Evolutionary conservation across 2,888 invertebrate species (phyloP).

Genomic region (Nomada fucata): DNA sequence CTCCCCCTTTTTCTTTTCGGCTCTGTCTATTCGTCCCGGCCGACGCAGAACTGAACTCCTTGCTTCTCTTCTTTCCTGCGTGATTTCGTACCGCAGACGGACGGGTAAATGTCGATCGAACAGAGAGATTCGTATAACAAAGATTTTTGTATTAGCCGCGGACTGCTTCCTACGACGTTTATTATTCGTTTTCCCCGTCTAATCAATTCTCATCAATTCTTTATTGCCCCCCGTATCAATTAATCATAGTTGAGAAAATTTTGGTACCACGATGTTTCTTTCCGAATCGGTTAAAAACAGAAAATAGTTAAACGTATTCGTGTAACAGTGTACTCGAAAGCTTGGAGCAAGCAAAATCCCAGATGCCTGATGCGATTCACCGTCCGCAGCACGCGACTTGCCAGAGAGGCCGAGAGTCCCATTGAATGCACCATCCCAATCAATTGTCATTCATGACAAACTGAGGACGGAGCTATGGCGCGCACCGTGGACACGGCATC

Average conservation of each 20-base stretch:
- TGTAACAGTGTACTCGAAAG: background rate
- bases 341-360: slow-evolving; percentile 1
- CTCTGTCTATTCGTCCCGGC: slow-evolving; percentile 26
- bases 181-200: too few species aligned
- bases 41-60: slow-evolving; percentile 20
- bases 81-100: slow-evolving; percentile 37
- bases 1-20: slow-evolving; percentile 9
- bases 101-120: slow-evolving; percentile 63
- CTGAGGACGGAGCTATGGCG: slow-evolving; percentile 67
- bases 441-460: slow-evolving; percentile 78
- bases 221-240: too few species aligned
- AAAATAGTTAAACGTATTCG: background rate
- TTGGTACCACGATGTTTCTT: too few species aligned
- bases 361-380: slow-evolving; percentile 3
- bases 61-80: slow-evolving; percentile 32
- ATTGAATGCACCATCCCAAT: slow-evolving; percentile 65
- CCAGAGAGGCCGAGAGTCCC: slow-evolving; percentile 28
- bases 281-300: too few species aligned
- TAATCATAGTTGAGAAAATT: too few species aligned
- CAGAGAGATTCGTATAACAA: slow-evolving; percentile 37
- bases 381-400: slow-evolving; percentile 36
- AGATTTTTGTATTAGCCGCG: too few species aligned
- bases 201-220: too few species aligned
- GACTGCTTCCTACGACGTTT: too few species aligned
- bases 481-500: slow-evolving; percentile 39